phyloP scores from a whole-genome alignment of 2,888 invertebrate genomes.

The Liopterus haemorrhoidalis region DNA sequence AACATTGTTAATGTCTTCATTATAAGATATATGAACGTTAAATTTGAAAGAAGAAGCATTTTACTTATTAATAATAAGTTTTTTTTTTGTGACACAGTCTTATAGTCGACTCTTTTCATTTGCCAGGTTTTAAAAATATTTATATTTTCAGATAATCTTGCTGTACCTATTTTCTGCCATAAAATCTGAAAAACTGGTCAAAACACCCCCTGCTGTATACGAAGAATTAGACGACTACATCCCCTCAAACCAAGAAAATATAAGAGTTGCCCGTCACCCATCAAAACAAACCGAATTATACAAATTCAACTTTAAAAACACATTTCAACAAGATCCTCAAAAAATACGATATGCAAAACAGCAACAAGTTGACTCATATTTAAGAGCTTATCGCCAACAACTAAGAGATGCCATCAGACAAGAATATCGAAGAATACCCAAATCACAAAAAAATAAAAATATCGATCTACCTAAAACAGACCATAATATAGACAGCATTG shows the following conservation, averaged over 20 bases:
- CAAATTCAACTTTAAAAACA: conserved; percentile 33
- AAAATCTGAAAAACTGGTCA: conserved; percentile 3
- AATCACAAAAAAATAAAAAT: too few species aligned
- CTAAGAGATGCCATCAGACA: neutral
- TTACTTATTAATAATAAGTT: too few species aligned
- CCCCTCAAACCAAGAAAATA: conserved; percentile 23
- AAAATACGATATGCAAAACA: conserved; percentile 39
- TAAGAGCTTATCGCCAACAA: conserved; percentile 12
- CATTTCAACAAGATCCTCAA: conserved; percentile 38
- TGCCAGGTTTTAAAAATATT: neutral
- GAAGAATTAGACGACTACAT: conserved; percentile 23
- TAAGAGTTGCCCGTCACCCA: conserved; percentile 24
- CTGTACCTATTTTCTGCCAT: conserved; percentile 20
- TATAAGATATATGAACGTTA: too few species aligned
- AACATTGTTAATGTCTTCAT: too few species aligned
- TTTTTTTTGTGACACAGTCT: conserved; percentile 3
- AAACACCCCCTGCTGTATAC: conserved; percentile 20
- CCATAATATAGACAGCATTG: too few species aligned
- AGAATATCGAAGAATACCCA: neutral
- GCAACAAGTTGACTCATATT: conserved; percentile 36
- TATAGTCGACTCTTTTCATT: conserved; percentile 1
- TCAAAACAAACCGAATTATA: conserved; percentile 19
- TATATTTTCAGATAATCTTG: conserved; percentile 13
- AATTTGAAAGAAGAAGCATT: too few species aligned
- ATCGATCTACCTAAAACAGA: too few species aligned